phyloP scores from a whole-genome alignment of 35 echinoderm and acorn worm species.

The Apostichopus californicus region DNA sequence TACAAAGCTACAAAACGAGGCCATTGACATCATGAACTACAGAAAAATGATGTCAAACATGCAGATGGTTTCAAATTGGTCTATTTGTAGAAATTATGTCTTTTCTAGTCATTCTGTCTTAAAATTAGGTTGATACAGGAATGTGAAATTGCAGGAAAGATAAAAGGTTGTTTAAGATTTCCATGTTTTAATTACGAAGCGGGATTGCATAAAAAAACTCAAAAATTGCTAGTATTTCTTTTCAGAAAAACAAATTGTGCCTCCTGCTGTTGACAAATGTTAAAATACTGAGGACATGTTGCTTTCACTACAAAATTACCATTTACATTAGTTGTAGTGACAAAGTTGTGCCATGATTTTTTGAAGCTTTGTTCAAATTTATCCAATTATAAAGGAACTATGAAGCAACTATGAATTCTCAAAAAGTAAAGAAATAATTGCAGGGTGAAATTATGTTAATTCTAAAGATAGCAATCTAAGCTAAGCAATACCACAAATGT shows the following conservation, averaged over 20 bases:
- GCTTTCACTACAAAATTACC: too few species aligned
- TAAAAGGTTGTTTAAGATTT: neutral
- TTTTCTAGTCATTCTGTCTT: conserved; percentile 13
- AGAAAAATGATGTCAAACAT: conserved; percentile 58
- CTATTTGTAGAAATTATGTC: conserved; percentile 38
- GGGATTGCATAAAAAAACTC: neutral
- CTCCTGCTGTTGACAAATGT: too few species aligned
- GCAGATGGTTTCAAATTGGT: conserved; percentile 57
- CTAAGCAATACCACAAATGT: too few species aligned
- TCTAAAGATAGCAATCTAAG: too few species aligned
- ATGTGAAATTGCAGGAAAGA: neutral
- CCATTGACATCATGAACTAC: conserved; percentile 57
- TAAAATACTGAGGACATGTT: too few species aligned
- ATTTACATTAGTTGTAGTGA: too few species aligned
- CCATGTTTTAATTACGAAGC: neutral
- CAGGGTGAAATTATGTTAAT: too few species aligned
- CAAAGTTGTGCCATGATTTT: too few species aligned
- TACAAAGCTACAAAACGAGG: conserved; percentile 13
- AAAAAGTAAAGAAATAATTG: too few species aligned
- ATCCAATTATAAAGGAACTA: too few species aligned
- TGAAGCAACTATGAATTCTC: too few species aligned
- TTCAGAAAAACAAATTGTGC: neutral
- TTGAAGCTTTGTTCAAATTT: too few species aligned
- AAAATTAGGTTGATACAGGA: conserved; percentile 52
- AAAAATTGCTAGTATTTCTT: neutral